phyloP scores from a whole-genome alignment of 2,888 invertebrate species.

The Cephalotes varians region DNA sequence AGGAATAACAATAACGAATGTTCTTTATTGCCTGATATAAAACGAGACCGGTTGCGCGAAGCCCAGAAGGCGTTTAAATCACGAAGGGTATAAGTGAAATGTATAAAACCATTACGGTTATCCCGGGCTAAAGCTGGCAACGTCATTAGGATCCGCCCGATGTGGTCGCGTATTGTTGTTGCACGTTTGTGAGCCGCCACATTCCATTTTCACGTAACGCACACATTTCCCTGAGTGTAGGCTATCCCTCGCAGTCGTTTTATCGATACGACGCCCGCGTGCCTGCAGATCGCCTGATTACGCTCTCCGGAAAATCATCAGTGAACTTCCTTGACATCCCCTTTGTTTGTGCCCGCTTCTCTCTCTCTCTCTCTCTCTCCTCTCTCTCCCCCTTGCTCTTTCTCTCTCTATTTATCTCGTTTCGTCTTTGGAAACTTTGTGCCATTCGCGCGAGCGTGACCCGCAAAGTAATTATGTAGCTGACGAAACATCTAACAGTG shows the following conservation, averaged over 20 bases:
- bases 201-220: slow-evolving; percentile 63
- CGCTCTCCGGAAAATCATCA: slow-evolving; percentile 55
- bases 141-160: slow-evolving; percentile 78
- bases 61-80: slow-evolving; percentile 64
- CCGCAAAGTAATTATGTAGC: slow-evolving; percentile 51
- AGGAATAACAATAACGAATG: slow-evolving; percentile 27
- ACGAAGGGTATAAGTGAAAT: slow-evolving; percentile 78
- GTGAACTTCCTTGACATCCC: slow-evolving; percentile 43
- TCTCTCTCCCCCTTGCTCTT: no score
- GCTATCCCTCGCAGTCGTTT: slow-evolving; percentile 61
- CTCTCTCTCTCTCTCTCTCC: neutral
- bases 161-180: slow-evolving; percentile 67
- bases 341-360: neutral
- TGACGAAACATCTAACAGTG: slow-evolving; percentile 31
- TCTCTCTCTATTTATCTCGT: slow-evolving; percentile 8
- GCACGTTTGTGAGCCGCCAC: slow-evolving; percentile 40
- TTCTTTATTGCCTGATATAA: slow-evolving; percentile 28
- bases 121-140: slow-evolving; percentile 76
- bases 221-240: slow-evolving; percentile 58
- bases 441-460: slow-evolving; percentile 26
- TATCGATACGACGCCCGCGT: slow-evolving; percentile 62
- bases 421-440: slow-evolving; percentile 43
- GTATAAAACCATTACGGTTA: slow-evolving; percentile 81
- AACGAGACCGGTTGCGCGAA: slow-evolving; percentile 12
- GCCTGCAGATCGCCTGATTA: slow-evolving; percentile 64